Base-by-base conservation (phyloP, 2,113 vertebrate genomes). In the Cervus canadensis region DNA sequence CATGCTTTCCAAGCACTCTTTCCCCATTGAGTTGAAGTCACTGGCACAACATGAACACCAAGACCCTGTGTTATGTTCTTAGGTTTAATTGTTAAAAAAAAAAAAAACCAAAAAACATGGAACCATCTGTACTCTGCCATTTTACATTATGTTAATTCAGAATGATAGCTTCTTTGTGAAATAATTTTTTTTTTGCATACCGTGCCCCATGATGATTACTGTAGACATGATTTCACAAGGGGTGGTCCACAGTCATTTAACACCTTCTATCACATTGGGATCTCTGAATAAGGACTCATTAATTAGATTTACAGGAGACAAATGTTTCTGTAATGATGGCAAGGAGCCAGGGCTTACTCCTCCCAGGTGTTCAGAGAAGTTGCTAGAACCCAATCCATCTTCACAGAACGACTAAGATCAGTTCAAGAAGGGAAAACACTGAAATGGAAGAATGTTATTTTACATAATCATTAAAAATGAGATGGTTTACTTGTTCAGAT, bases 281-380 rank as follows among this genome's bases (percentile, higher is more conserved):
- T 98, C 84, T 97, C 85, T 97, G 94, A 59, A 85, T 97, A 94
- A 97, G 97, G 94, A 97, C 86, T 97, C 87, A 97, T 97, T 98
- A 98, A 98, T 98, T 97, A 97, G 84, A 90, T 94, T 89, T 95
- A 95, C 92, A 97, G 93, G 89, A 92, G 87, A 97, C 89, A 97
- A 98, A 97, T 93, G 81, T 85, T 84, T 96, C 67, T 87, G 36
- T 86, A 93, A 94, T 23, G 40, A 84, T 97, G 96, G 95, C 74
- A 23, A 94, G 76, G 45, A 96, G 92, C 97, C 95, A 93, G 97
- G 87, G 25, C 33, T 86, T 71, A 40, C 71, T 97, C 33, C 59
- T 96, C 74, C 62, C 92, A 98, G 87, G 92, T 98, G 95, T 98
- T 94, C 78, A 96, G 48, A 85, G 71, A 97, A 97, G 45, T 96